Conservation (phyloP, 2,888 invertebrate genomes). For the Noctuana brunneofusca region DNA sequence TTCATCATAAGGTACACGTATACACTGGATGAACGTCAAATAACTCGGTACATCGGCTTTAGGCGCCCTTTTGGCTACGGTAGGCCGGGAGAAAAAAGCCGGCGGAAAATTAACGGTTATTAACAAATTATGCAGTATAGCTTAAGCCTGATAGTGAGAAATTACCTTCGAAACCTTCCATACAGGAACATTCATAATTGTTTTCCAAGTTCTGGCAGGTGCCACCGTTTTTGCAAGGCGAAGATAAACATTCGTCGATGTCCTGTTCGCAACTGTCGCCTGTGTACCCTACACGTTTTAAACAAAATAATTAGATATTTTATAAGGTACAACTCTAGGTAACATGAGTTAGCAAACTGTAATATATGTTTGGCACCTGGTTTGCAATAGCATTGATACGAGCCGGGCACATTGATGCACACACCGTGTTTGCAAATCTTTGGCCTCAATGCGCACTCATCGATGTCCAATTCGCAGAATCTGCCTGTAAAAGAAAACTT, state of each 20-base stretch:
- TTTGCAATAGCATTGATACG: slow-evolving; percentile 92
- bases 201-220: slow-evolving; percentile 92
- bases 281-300: slow-evolving; percentile 84
- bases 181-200: slow-evolving; percentile 92
- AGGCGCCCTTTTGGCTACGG: too few relatives aligned
- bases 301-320: slow-evolving; percentile 15
- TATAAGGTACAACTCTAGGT: not conserved
- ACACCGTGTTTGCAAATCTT: slow-evolving; percentile 91
- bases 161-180: slow-evolving; percentile 89
- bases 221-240: slow-evolving; percentile 92
- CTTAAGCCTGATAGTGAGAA: too few relatives aligned
- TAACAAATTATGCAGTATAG: too few relatives aligned
- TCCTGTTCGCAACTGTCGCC: slow-evolving; percentile 92
- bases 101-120: too few relatives aligned
- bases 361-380: slow-evolving; percentile 80
- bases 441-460: slow-evolving; percentile 86
- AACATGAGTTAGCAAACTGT: slow-evolving; percentile 14
- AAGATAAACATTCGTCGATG: slow-evolving; percentile 93
- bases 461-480: slow-evolving; percentile 85
- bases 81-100: too few relatives aligned
- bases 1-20: too few relatives aligned
- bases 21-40: too few relatives aligned
- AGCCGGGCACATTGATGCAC: slow-evolving; percentile 89
- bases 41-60: too few relatives aligned
- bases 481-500: slow-evolving; percentile 64